Conservation (phyloP, 2,888 invertebrate genomes). For the Lasius fuliginosus region DNA sequence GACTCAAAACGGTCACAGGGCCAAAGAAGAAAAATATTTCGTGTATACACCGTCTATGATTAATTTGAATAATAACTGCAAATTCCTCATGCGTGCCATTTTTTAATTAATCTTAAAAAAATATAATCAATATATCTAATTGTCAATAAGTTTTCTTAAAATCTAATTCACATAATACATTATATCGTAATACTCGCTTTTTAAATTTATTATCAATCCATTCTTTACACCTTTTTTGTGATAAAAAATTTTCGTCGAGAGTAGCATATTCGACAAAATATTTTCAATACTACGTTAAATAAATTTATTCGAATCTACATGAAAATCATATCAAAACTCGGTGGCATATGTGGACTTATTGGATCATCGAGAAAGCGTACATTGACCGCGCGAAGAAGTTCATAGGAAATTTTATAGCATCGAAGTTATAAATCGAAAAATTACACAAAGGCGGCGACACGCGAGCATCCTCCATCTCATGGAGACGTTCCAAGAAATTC, state of each 20-base stretch:
- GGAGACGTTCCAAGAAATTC: conserved; percentile 48
- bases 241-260: not conserved
- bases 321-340: conserved; percentile 35
- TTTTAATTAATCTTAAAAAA: not conserved
- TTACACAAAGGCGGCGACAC: conserved; percentile 69
- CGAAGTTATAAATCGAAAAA: conserved; percentile 67
- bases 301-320: conserved; percentile 10
- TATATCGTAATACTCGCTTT: not conserved
- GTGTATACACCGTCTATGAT: conserved; percentile 13
- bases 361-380: conserved; percentile 56
- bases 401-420: conserved; percentile 42
- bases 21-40: conserved; percentile 42
- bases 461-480: conserved; percentile 35
- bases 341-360: conserved; percentile 69
- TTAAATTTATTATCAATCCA: not conserved
- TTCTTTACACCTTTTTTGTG: not conserved
- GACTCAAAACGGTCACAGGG: conserved; percentile 64
- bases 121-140: not conserved
- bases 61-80: not conserved
- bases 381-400: conserved; percentile 4
- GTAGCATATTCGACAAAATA: not conserved
- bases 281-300: not conserved
- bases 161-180: too few species aligned
- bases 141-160: too few species aligned
- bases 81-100: not conserved